Evolutionary conservation across 2,888 invertebrate species (phyloP), one percentile per base, ranked within the genome.

Genomic region (Hipparchia sbordonii): DNA sequence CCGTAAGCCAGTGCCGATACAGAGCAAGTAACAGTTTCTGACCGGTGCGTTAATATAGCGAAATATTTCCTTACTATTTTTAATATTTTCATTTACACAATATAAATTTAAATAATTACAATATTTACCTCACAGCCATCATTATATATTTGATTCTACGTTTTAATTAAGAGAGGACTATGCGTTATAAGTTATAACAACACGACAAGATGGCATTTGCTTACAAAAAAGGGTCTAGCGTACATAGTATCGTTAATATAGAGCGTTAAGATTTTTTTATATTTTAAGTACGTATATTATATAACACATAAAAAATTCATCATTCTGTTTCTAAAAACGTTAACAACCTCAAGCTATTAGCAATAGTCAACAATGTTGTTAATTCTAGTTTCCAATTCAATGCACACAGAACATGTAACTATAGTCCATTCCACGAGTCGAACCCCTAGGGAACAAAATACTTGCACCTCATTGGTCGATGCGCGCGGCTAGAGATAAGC

Each of bases 261-360:
- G 82, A 84, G 91, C 89, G 81, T 83, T 87, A 87, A 89, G 87
- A 87, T 82, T 81, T 83, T 82, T 79, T 59, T 59, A 61, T 23
- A 23, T 60, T 65, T 65, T 65, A 65, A 83, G 83, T 85, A 86
- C 83, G 83, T 86, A 80, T 86, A 86, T 91, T 48, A 89, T 85
- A 86, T 91, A 89, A 86, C 92, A 92, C 91, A 93, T 92, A 92
- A 92, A 92, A 93, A 91, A 89, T 89, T 90, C 90, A 89, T 86
- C 88, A 85, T 90, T 88, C 86, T 90, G 89, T 91, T 63, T 92
- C 93, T 93, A 93, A 91, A 92, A 93, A 91, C 91, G 89, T 89
- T 90, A 93, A 93, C 93, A 93, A 93, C 91, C 91, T 92, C 93
- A 93, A 93, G 93, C 93, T 92, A 93, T 91, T 92, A 93, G 93